These are phyloP conservation scores for Helicolenus hilgendorfi DNA, from an alignment of 2,797 vertebrate species.

Conservation along the genomic window DNA sequence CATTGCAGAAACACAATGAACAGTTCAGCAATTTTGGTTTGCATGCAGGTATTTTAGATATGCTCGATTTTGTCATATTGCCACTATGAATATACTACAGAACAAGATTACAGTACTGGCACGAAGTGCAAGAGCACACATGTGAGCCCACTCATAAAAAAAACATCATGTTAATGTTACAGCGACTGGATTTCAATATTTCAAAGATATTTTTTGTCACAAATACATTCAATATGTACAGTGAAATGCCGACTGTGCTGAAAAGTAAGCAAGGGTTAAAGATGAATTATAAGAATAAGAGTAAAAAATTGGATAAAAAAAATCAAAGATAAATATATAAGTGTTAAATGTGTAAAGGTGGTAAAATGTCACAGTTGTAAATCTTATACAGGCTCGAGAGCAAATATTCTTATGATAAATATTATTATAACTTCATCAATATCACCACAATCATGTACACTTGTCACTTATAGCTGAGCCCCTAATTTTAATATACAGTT, in stretches of 20 bases:
- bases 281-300: background rate
- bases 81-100: background rate
- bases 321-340: background rate
- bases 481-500: background rate
- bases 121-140: background rate
- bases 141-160: background rate
- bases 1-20: background rate
- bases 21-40: background rate
- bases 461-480: background rate
- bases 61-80: background rate
- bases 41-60: background rate
- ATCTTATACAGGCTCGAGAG: background rate
- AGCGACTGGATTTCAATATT: background rate
- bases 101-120: background rate
- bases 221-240: background rate
- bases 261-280: background rate
- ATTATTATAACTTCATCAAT: background rate
- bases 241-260: background rate
- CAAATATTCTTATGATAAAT: background rate
- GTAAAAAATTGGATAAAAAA: background rate
- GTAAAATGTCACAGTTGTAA: background rate
- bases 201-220: background rate
- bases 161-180: background rate
- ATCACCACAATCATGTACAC: background rate
- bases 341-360: background rate